Base-by-base conservation (phyloP, 2,888 invertebrate genomes). In the Hofmannophila pseudospretella region DNA sequence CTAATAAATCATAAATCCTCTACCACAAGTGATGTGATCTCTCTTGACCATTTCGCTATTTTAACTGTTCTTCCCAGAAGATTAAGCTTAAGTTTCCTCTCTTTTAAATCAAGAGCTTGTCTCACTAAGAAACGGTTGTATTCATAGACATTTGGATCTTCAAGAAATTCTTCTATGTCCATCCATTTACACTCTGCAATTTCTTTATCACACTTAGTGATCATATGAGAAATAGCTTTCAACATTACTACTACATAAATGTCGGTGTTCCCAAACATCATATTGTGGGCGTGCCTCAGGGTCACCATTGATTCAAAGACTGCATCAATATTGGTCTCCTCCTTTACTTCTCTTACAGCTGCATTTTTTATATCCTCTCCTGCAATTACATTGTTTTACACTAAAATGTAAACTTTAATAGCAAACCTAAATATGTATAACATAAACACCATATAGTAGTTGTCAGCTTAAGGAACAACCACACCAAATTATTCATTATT, bases 261-360 rank as follows among this genome's bases (percentile, higher is more conserved):
- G 69, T 97, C 97, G 0, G 96, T 96, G 71, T 96, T 96, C 0
- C 89, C 92, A 71, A 94, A 96, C 66, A 90, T 90, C 37, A 90
- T 91, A 20, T 89, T 82, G 65, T 96, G 95, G 11, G 90, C 88
- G 62, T 97, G 97, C 44, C 96, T 88, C 32, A 96, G 88, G 30
- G 92, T 90, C 1, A 97, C 73, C 41, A 97, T 78, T 10, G 93
- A 92, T 39, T 91, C 88, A 71, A 96, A 97, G 54, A 90, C 88
- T 0, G 94, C 88, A 48, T 90, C 78, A 36, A 98, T 89, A 32
- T 95, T 94, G 0, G 98, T 98, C 84, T 98, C 98, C 84, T 98
- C 98, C 36, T 89, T 82, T 0, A 97, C 94, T 84, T 98, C 98
- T 47, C 98, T 89, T 35, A 92, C 88, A 0, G 93, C 96, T 8